Evolutionary conservation across 64 coral and sea anemone species (phyloP).

Genomic region (Montipora capricornis): DNA sequence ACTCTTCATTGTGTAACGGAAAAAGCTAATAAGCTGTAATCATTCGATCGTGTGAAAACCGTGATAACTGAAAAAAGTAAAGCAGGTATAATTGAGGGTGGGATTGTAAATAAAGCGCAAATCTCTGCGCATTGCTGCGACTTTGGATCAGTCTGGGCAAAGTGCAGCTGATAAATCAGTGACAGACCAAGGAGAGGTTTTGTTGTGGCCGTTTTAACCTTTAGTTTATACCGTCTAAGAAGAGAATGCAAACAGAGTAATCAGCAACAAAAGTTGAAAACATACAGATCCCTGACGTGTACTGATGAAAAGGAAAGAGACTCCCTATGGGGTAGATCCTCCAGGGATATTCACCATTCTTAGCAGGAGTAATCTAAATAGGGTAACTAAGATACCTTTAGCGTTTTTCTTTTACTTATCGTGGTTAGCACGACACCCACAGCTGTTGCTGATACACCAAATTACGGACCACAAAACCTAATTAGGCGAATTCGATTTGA

Average conservation of each 20-base stretch:
- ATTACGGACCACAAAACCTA: neutral
- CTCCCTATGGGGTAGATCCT: neutral
- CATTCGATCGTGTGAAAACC: neutral
- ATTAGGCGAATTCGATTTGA: neutral
- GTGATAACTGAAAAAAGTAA: neutral
- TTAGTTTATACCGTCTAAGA: slow-evolving; percentile 24
- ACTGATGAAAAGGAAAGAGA: neutral
- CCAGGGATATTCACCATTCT: neutral
- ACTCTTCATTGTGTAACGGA: neutral
- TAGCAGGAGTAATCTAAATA: neutral
- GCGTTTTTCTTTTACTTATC: neutral
- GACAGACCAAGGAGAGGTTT: neutral
- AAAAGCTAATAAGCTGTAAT: slow-evolving; percentile 10
- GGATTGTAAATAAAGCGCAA: neutral
- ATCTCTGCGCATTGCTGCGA: neutral
- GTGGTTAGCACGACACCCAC: neutral
- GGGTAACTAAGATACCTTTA: neutral
- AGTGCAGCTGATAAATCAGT: neutral
- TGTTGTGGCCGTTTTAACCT: neutral
- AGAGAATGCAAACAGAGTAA: neutral
- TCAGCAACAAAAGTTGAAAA: neutral
- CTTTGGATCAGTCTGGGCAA: neutral
- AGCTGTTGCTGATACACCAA: neutral
- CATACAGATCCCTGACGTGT: neutral
- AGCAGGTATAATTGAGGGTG: neutral